Conservation (phyloP, 2,797 vertebrate species). For the Peromyscus nudipes region DNA sequence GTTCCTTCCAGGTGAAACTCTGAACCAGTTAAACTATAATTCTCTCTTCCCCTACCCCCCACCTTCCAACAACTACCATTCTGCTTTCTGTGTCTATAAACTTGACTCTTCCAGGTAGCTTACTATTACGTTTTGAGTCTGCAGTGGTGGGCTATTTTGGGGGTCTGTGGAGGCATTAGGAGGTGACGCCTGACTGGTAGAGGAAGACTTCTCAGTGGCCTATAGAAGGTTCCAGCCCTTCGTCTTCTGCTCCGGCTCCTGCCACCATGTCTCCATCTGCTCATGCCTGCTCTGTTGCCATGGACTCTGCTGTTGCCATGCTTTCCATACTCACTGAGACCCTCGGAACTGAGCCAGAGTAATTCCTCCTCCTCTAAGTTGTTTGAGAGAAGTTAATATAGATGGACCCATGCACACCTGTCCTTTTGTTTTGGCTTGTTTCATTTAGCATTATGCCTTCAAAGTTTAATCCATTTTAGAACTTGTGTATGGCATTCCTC, state of each 20-base stretch:
- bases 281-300: neutral
- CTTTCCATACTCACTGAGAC: neutral
- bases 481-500: neutral
- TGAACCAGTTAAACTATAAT: neutral
- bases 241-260: neutral
- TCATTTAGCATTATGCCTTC: neutral
- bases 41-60: neutral
- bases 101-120: neutral
- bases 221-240: neutral
- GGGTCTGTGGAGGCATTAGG: neutral
- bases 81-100: neutral
- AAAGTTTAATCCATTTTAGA: neutral
- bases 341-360: neutral
- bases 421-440: conserved; percentile 9
- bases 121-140: neutral
- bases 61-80: neutral
- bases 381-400: neutral
- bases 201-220: neutral
- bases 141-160: neutral
- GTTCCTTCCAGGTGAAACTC: neutral
- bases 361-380: no score
- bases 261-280: neutral
- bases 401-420: neutral
- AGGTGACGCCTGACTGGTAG: neutral
- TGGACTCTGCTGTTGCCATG: neutral